phyloP scores from a whole-genome alignment of 2,797 vertebrate species.

The Monodelphis domestica region DNA sequence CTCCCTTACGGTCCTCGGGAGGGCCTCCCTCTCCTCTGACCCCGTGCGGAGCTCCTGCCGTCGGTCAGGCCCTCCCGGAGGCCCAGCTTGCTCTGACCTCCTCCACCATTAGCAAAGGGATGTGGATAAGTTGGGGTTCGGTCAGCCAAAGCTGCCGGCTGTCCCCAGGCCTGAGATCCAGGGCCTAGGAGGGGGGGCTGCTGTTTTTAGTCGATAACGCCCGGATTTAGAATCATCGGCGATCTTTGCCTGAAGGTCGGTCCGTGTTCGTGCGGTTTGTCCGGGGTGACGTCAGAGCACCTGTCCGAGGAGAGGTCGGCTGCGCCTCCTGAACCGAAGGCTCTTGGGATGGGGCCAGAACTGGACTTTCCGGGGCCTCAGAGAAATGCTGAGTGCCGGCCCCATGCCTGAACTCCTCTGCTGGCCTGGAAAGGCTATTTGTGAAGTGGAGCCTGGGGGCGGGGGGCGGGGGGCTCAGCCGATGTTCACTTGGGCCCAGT shows the following conservation, averaged over 20 bases:
- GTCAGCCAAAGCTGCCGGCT: constrained; percentile 66
- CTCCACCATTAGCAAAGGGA: no score
- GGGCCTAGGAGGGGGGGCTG: constrained; percentile 57
- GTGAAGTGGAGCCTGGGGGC: neutral
- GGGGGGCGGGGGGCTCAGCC: no score
- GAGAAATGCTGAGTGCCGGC: neutral
- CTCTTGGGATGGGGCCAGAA: neutral
- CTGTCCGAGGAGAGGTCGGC: neutral
- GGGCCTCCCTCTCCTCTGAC: no score
- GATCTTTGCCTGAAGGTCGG: constrained; percentile 25
- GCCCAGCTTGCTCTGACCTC: no score
- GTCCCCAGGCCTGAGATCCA: constrained; percentile 41
- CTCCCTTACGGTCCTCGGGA: no score
- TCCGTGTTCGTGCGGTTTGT: neutral
- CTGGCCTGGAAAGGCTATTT: neutral
- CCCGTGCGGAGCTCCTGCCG: no score
- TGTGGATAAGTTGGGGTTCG: constrained; percentile 55
- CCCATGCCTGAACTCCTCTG: neutral
- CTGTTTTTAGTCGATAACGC: constrained; percentile 29
- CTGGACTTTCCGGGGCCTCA: neutral
- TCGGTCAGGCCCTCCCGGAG: no score
- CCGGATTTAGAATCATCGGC: constrained; percentile 38
- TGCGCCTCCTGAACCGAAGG: neutral
- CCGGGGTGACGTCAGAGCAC: constrained; percentile 1
- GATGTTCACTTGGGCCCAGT: constrained; percentile 63